Evolutionary conservation across 2,113 vertebrate genomes (phyloP), one percentile per base, ranked within the genome.

Genomic region (rabbit (Oryctolagus cuniculus)): DNA sequence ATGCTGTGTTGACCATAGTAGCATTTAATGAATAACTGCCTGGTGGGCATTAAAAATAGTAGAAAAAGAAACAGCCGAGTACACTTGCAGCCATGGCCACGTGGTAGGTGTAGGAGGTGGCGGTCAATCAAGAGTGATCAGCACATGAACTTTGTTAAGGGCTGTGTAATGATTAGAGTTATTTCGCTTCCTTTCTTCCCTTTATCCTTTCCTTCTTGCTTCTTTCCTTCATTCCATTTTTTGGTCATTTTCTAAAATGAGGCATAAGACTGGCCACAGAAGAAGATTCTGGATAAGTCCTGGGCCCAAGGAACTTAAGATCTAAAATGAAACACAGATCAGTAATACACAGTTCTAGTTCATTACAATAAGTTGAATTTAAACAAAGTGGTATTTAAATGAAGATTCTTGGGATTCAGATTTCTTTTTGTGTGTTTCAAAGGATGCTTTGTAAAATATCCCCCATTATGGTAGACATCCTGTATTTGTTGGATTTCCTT

Each of bases 381-480:
- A 80, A 44, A 5, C 55, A 58, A 3, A 58, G 55, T 58, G 55
- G 13, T 58, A 58, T 78, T 67, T 85, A 78, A 70, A 34, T 61
- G 86, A 92, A 93, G 17, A 66, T 63, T 91, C 38, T 84, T 84
- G 34, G 13, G 72, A 13, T 84, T 95, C 38, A 69, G 25, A 44
- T 66, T 78, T 73, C 53, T 72, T 80, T 90, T 87, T 24, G 27
- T 51, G 25, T n/a, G 29, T 84, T 58, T 87, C n/a, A 58, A 4
- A 81, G 55, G 7, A n/a, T 83, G 10, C 66, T 93, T 87, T 90
- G 34, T 81, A 67, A 94, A 93, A 81, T 84, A 66, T 24, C 25
- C 25, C 7, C 27, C 29, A 10, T 77, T 66, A 29, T 78, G 78
- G 29, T 24, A 81, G 74, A 78, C 11, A 36, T 69, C 72, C 17